Percentiles rank a stretch among this genome's conserved stretches.
phyloP scores from a whole-genome alignment of 2,113 vertebrate species.

The Promerops cafer region DNA sequence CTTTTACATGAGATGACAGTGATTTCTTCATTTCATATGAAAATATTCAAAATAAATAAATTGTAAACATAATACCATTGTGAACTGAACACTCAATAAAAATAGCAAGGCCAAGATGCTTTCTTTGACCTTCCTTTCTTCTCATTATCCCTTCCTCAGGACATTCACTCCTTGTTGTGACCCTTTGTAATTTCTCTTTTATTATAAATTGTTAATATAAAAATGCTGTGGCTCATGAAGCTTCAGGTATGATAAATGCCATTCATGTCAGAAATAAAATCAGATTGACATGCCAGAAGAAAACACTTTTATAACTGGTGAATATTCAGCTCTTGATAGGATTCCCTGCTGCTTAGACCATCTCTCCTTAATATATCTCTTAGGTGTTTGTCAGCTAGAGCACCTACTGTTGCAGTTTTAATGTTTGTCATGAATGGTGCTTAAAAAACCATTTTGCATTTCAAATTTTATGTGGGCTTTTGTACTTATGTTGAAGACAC shows the following conservation, averaged over 20 bases:
- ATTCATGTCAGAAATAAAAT: constrained; percentile 33
- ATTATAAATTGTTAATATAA: constrained; percentile 52
- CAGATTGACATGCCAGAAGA: constrained; percentile 6
- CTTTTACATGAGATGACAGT: background rate
- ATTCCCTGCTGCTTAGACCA: background rate
- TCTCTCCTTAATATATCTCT: background rate
- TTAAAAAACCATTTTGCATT: background rate
- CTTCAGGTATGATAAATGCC: background rate
- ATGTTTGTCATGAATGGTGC: background rate
- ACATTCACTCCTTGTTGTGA: constrained; percentile 35
- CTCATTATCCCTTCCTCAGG: constrained; percentile 11
- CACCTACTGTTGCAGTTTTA: background rate
- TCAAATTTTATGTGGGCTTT: background rate
- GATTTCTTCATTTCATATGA: background rate
- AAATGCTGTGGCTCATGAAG: constrained; percentile 47
- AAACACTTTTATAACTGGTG: constrained; percentile 8
- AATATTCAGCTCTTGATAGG: background rate
- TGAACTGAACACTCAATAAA: background rate
- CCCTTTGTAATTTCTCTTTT: constrained; percentile 47
- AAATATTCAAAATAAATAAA: background rate
- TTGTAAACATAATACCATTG: background rate
- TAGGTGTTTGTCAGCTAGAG: background rate
- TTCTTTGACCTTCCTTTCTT: constrained; percentile 35
- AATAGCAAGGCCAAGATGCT: background rate
- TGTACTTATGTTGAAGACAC: background rate